Evolutionary conservation across 1,140 invertebrate species (phyloP).

Genomic region (Subanguina moxae): DNA sequence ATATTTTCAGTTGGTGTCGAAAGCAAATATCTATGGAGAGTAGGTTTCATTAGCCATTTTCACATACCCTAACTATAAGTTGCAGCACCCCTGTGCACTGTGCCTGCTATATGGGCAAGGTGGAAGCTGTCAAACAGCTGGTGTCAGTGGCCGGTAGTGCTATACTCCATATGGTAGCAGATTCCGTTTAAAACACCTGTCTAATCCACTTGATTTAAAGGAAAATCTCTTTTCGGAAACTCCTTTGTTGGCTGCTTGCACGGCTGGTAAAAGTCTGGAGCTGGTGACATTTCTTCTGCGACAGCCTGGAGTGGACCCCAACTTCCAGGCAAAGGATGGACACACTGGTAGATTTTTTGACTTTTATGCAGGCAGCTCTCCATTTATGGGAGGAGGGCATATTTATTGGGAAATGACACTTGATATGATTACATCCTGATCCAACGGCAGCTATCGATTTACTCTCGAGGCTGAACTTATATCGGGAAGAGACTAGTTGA

Average conservation of each 20-base stretch:
- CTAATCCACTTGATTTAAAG: conserved; percentile 17
- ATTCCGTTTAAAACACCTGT: conserved; percentile 2
- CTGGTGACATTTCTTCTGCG: conserved; percentile 62
- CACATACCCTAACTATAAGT: no score
- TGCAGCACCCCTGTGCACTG: conserved; percentile 53
- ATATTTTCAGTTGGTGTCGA: conserved; percentile 26
- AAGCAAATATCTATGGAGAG: conserved; percentile 62
- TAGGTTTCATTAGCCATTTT: no score
- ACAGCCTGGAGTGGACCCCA: conserved; percentile 61
- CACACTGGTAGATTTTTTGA: conserved; percentile 59
- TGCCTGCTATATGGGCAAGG: conserved; percentile 62
- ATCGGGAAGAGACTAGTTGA: no score
- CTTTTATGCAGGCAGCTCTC: neutral
- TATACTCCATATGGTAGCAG: conserved; percentile 54
- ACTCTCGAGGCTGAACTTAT: no score
- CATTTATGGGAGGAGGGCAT: neutral
- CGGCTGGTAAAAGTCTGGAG: conserved; percentile 62
- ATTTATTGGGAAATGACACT: neutral
- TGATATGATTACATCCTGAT: no score
- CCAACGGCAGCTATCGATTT: no score
- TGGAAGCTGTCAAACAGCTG: conserved; percentile 62
- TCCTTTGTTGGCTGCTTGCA: conserved; percentile 63
- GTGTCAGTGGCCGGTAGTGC: conserved; percentile 58
- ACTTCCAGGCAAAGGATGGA: conserved; percentile 63
- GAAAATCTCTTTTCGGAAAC: conserved; percentile 64